A percentile compares a stretch with the other conserved stretches of the same genome.
These are phyloP conservation scores for Halcyon badia DNA, from an alignment of 2,797 vertebrate genomes.

Conservation along the genomic window DNA sequence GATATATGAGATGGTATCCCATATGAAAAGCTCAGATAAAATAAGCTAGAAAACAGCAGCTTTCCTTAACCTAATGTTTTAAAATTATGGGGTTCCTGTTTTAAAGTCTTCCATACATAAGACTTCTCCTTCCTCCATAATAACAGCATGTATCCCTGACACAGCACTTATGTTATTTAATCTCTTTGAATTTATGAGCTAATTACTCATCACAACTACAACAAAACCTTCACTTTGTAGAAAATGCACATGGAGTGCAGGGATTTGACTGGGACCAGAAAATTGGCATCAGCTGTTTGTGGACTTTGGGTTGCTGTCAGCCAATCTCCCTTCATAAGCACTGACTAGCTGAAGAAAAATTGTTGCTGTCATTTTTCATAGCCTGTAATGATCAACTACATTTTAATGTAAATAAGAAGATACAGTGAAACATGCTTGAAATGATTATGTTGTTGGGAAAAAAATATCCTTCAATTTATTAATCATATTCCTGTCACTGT, in stretches of 20 bases:
- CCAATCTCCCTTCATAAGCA: background rate
- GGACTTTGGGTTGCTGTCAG: background rate
- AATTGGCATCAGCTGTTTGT: background rate
- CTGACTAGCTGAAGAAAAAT: background rate
- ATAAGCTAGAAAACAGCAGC: background rate
- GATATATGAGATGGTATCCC: background rate
- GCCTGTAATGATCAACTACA: background rate
- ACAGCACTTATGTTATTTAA: background rate
- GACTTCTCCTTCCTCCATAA: background rate
- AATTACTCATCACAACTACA: background rate
- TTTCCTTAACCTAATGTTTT: background rate
- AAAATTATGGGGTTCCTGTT: background rate
- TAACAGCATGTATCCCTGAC: rapidly evolving
- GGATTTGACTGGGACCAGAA: background rate
- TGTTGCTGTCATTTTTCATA: background rate
- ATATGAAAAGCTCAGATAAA: background rate
- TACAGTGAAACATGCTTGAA: background rate
- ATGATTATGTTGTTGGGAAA: background rate
- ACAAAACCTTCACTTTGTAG: background rate
- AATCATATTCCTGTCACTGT: background rate
- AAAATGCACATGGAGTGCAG: background rate
- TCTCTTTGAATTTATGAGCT: background rate
- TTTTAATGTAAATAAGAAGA: background rate
- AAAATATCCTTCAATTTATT: background rate
- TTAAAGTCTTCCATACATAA: background rate